Evolutionary conservation across 2,797 vertebrate species (phyloP), one percentile per base, ranked within the genome.

Genomic region (Lepidocolaptes lacrymiger): DNA sequence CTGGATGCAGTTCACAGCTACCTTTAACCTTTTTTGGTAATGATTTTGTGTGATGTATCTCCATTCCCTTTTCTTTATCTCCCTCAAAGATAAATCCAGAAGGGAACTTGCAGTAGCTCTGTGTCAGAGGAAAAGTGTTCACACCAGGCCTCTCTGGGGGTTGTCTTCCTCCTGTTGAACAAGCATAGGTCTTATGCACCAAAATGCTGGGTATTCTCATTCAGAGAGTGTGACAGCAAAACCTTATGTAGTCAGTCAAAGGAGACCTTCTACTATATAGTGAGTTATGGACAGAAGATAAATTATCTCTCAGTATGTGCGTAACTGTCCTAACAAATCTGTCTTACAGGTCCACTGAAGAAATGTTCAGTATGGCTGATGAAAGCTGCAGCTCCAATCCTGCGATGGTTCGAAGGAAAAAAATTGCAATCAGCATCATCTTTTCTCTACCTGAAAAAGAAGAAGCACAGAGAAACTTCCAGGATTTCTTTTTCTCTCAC

Each of bases 401-500:
- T 21, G 97, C 98, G 19, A 97, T 98, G n/a, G 96, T 98, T 61
- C 98, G 98, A 71, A 98, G 98, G 86, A 99, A 98, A 71, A 99
- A 98, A 92, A 98, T 99, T 63, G 98, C 98, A 8, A 89, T 99
- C 89, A 99, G 98, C 95, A 98, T 99, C 82, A 97, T 99, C 87
- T 98, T 99, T 93, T 98, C 98, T 66, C 96, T 99, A 48, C 98
- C 98, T 41, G 98, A 98, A 91, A 98, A 97, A 82, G 98, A 99
- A 63, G 98, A 98, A 52, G 98, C 98, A 37, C 98, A 98, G 67
- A 97, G 87, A 77, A 97, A 97, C 88, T 99, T 99, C 94, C 98
- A 99, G 91, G 98, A 99, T 86, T 99, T 99, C 97, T 98, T 98
- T 93, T 98, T 98, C 78, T 98, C 98, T 68, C 98, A 99, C 86